These are phyloP conservation scores for Pteronura brasiliensis DNA, from an alignment of 2,113 vertebrate species.

Conservation along the genomic window DNA sequence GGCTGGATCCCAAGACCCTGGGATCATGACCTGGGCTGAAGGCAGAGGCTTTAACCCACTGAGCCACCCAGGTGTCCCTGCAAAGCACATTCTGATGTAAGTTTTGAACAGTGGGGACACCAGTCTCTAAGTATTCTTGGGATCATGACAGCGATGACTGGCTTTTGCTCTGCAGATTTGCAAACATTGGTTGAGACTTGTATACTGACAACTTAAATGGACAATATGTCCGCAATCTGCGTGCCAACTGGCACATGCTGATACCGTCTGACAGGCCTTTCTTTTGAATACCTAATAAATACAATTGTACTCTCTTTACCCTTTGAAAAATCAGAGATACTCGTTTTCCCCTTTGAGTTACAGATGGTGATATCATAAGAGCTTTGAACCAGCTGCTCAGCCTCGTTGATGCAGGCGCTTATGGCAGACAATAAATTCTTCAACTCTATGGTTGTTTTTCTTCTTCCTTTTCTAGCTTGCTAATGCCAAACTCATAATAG, in stretches of 20 bases:
- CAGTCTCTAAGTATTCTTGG: neutral
- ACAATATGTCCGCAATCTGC: neutral
- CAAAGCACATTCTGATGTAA: neutral
- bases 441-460: neutral
- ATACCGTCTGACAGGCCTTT: neutral
- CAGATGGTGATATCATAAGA: conserved; percentile 6
- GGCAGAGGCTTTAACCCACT: no score
- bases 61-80: no score
- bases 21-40: no score
- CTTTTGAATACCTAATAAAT: conserved; percentile 40
- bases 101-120: neutral
- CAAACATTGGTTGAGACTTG: neutral
- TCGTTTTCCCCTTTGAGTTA: neutral
- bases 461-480: neutral
- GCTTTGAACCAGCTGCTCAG: neutral
- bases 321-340: conserved; percentile 14
- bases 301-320: neutral
- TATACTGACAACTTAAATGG: neutral
- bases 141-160: neutral
- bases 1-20: no score
- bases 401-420: neutral
- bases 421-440: neutral
- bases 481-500: neutral
- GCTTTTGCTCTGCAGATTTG: neutral
- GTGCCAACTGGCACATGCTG: neutral